Percentiles rank a stretch among this genome's conserved stretches.
phyloP scores from a whole-genome alignment of 2,797 vertebrate species.

The Falco peregrinus region DNA sequence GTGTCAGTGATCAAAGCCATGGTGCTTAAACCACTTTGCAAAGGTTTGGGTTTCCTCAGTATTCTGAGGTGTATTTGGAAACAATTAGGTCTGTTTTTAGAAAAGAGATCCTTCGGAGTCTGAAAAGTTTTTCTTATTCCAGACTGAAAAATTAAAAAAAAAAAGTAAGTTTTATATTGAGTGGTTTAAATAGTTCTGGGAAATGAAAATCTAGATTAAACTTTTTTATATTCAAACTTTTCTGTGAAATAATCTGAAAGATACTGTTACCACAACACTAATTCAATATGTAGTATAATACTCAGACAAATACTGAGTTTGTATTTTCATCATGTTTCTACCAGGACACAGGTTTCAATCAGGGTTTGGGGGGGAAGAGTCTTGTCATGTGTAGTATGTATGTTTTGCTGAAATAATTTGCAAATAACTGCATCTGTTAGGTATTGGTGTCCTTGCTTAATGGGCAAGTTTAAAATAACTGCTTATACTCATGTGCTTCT shows the following conservation, averaged over 20 bases:
- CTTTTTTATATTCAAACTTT: background rate
- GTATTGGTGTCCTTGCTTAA: conserved; percentile 53
- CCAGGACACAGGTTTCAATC: background rate
- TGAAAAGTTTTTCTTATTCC: background rate
- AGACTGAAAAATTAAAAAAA: background rate
- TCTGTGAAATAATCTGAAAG: background rate
- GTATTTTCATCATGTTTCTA: background rate
- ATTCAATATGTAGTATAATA: background rate
- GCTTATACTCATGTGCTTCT: conserved; percentile 50
- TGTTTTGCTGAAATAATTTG: conserved; percentile 50
- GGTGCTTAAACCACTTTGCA: background rate
- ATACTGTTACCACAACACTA: background rate
- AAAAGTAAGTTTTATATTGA: background rate
- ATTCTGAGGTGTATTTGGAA: conserved; percentile 33
- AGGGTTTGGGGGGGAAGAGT: background rate
- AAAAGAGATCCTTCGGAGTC: background rate
- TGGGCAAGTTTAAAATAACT: conserved; percentile 56
- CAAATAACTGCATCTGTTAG: conserved; percentile 46
- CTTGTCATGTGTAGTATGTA: conserved; percentile 14
- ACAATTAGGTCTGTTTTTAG: background rate
- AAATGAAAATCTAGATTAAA: background rate
- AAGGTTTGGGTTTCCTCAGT: conserved; percentile 15
- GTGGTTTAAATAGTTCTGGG: conserved; percentile 3
- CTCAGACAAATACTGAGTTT: background rate
- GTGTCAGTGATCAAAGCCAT: conserved; percentile 11